Conservation (phyloP, 2,113 vertebrate genomes). For the Phaethon lepturus region DNA sequence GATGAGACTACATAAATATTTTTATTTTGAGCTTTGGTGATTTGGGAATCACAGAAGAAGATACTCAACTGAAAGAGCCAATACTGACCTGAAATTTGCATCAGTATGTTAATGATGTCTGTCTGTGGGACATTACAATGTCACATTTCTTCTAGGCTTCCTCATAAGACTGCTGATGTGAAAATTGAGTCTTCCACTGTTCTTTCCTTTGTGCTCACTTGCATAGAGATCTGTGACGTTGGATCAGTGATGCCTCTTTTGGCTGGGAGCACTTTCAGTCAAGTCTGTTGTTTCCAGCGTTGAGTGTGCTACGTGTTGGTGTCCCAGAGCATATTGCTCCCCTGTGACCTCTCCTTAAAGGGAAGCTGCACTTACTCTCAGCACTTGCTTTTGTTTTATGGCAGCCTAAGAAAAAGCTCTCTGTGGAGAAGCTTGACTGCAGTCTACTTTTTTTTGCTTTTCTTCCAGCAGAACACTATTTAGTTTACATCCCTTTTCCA, state of each 20-base stretch:
- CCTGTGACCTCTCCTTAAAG: not conserved
- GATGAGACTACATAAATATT: not conserved
- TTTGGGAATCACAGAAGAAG: not conserved
- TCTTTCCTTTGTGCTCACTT: not conserved
- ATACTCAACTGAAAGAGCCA: not conserved
- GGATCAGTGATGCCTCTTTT: not conserved
- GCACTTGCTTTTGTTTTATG: not conserved
- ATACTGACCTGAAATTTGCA: not conserved
- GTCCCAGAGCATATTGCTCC: not conserved
- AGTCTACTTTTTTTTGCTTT: not conserved
- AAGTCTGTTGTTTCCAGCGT: not conserved
- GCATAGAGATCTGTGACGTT: not conserved
- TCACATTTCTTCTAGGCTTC: not conserved
- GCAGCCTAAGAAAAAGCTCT: not conserved
- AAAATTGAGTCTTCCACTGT: not conserved
- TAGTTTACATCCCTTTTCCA: not conserved
- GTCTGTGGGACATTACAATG: not conserved
- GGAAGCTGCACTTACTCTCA: not conserved
- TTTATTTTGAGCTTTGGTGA: not conserved
- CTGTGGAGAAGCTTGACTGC: conserved; percentile 8
- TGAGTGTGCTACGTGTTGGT: not conserved
- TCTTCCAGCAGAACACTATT: not conserved
- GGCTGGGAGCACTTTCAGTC: not conserved
- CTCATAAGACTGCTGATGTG: not conserved
- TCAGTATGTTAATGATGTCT: not conserved